Evolutionary conservation across 2,888 invertebrate species (phyloP).

Genomic region (Eudasyphora cyanicolor): DNA sequence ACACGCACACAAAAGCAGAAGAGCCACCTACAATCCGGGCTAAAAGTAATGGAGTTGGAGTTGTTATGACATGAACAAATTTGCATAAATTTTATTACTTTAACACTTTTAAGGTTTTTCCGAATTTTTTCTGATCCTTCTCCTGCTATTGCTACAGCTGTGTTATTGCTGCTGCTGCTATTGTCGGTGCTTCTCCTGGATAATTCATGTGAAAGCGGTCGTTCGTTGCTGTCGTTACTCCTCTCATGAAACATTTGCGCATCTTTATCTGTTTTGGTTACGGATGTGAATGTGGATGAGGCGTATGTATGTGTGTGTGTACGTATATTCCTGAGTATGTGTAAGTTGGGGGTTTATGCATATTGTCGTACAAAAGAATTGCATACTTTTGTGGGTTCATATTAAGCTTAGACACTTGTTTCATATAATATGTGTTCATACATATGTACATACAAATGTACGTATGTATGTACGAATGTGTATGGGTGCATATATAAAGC

Average conservation of each 20-base stretch:
- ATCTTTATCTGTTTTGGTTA: constrained; percentile 18
- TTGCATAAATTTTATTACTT: constrained; percentile 27
- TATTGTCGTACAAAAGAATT: constrained; percentile 7
- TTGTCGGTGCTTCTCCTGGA: no score
- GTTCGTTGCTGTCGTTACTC: neutral
- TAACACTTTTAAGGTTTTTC: constrained; percentile 25
- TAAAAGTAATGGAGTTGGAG: no score
- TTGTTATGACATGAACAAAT: neutral
- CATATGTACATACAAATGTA: neutral
- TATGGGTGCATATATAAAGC: no score
- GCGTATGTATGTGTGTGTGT: neutral
- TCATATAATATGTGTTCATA: neutral
- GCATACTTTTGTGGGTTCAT: constrained; percentile 13
- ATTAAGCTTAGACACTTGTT: neutral
- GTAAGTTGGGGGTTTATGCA: neutral
- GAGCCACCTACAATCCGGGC: neutral
- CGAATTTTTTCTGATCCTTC: neutral
- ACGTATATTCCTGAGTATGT: no score
- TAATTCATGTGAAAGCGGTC: neutral
- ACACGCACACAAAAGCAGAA: no score
- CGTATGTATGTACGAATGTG: neutral
- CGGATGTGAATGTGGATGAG: neutral
- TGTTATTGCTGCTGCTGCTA: no score
- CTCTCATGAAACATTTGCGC: constrained; percentile 6
- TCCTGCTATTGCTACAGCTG: no score